Conservation (phyloP, 2,888 invertebrate genomes). For the Osmoderma eremita region DNA sequence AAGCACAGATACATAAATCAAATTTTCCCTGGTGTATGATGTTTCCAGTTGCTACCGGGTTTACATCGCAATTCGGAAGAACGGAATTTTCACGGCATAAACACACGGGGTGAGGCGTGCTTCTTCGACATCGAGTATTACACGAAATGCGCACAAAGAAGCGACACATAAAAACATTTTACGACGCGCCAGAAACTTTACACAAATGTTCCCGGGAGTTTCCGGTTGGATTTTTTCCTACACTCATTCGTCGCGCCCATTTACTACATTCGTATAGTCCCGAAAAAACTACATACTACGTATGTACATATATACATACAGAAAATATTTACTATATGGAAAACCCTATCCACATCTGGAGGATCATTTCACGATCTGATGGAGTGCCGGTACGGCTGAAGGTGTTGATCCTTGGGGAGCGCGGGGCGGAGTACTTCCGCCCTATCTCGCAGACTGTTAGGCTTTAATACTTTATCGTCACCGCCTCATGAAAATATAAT, state of each 20-base stretch:
- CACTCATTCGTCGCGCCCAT: not conserved
- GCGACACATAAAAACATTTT: conserved; percentile 46
- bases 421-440: conserved; percentile 5
- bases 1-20: too few species aligned
- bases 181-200: conserved; percentile 50
- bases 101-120: conserved; percentile 9
- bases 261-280: conserved; percentile 10
- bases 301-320: conserved; percentile 12
- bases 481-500: conserved; percentile 54
- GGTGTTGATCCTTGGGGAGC: conserved; percentile 31
- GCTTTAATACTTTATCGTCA: conserved; percentile 52
- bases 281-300: not conserved
- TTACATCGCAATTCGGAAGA: not conserved
- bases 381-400: conserved; percentile 19
- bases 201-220: conserved; percentile 51
- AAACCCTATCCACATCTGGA: conserved; percentile 14
- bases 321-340: not conserved
- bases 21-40: too few species aligned
- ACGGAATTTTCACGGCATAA: conserved; percentile 21
- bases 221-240: conserved; percentile 51
- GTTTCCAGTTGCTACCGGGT: not conserved
- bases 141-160: conserved; percentile 26
- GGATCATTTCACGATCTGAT: conserved; percentile 36
- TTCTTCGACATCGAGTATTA: not conserved
- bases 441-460: conserved; percentile 11